Percentiles rank a stretch among this genome's conserved stretches.
These are phyloP conservation scores for Neotoxoptera formosana DNA, from an alignment of 1,140 invertebrate species.

Conservation along the genomic window DNA sequence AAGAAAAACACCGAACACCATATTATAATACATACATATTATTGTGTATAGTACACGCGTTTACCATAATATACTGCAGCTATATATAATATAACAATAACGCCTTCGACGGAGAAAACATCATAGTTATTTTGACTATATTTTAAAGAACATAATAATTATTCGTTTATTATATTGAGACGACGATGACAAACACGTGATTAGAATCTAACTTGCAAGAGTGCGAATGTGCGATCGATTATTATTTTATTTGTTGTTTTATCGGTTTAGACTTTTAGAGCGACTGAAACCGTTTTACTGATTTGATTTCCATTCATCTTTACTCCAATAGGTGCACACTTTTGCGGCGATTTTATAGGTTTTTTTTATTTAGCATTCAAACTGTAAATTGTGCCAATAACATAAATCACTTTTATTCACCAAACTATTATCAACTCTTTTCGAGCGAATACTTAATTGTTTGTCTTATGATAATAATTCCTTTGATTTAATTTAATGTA, in stretches of 20 bases:
- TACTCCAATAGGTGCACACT: background rate
- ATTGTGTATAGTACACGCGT: background rate
- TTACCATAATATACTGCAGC: background rate
- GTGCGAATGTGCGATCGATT: background rate
- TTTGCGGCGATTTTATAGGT: background rate
- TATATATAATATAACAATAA: conserved; percentile 33
- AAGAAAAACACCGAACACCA: background rate
- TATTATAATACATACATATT: too few species aligned
- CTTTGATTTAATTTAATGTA: background rate
- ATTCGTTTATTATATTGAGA: background rate
- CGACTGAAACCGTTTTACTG: background rate
- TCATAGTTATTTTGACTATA: background rate
- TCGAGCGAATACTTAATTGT: background rate
- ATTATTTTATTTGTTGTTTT: background rate
- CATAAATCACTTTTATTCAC: background rate
- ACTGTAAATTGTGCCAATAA: background rate
- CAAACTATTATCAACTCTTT: background rate
- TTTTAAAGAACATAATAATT: background rate
- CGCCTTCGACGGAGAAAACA: background rate
- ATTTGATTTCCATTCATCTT: background rate
- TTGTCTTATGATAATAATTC: background rate
- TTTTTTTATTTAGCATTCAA: background rate
- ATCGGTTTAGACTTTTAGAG: background rate
- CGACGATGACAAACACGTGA: background rate
- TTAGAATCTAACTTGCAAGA: background rate